A percentile compares a stretch with the other conserved stretches of the same genome.
Evolutionary conservation across 2,888 invertebrate species (phyloP).

Genomic region (Philereme transversata): DNA sequence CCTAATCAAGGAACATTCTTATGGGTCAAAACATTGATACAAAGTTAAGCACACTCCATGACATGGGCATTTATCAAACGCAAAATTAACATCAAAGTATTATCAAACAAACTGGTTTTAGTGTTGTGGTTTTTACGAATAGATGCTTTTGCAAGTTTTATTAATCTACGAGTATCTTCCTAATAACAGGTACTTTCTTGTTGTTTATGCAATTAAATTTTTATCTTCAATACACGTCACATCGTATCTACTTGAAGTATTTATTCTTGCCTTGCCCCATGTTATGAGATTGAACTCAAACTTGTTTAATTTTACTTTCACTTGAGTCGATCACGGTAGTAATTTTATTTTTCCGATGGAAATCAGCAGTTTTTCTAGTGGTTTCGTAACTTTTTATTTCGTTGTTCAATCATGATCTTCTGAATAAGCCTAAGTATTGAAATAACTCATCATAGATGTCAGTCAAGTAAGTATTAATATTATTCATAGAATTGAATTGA

Average conservation of each 20-base stretch:
- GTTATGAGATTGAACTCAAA: slow-evolving; percentile 24
- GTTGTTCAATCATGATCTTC: background rate
- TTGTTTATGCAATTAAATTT: slow-evolving; percentile 3
- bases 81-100: too few species aligned
- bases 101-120: too few species aligned
- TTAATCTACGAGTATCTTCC: too few species aligned
- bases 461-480: background rate
- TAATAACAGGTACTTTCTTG: too few species aligned
- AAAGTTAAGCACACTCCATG: too few species aligned
- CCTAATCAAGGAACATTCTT: too few species aligned
- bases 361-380: slow-evolving; percentile 40
- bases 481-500: background rate
- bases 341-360: slow-evolving; percentile 45
- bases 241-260: slow-evolving; percentile 15
- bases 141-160: too few species aligned
- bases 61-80: too few species aligned
- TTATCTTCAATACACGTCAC: slow-evolving; percentile 8
- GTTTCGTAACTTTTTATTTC: slow-evolving; percentile 35
- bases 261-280: slow-evolving; percentile 22
- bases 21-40: too few species aligned
- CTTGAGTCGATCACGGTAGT: slow-evolving; percentile 50
- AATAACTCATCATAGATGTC: too few species aligned
- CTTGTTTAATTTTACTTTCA: slow-evolving; percentile 54
- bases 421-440: background rate
- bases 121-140: too few species aligned